Evolutionary conservation across 2,888 invertebrate species (phyloP).

Genomic region (Conistra vaccinii): DNA sequence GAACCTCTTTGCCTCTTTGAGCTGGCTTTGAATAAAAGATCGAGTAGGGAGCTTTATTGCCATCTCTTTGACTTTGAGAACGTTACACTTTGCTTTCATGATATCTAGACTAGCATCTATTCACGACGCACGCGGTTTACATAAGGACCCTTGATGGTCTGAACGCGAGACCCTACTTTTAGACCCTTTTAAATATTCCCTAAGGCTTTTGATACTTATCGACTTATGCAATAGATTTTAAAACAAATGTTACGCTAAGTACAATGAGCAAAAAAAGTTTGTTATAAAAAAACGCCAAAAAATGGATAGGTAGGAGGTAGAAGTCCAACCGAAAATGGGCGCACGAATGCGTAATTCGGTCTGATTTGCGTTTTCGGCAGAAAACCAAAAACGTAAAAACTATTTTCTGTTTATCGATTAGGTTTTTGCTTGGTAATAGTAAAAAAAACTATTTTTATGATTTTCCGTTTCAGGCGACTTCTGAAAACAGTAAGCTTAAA

Average conservation of each 20-base stretch:
- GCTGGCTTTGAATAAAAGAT: constrained; percentile 34
- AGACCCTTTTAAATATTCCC: constrained; percentile 1
- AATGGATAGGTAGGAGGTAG: no score
- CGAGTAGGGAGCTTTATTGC: constrained; percentile 31
- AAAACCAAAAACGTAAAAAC: no score
- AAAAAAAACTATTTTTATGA: background rate
- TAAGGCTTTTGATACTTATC: constrained; percentile 1
- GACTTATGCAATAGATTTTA: background rate
- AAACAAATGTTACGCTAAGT: no score
- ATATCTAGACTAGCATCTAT: constrained; percentile 22
- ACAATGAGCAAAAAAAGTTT: no score
- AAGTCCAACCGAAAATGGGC: no score
- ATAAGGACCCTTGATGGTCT: constrained; percentile 6
- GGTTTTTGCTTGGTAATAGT: no score
- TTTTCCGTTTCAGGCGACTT: constrained; percentile 76
- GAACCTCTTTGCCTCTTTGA: background rate
- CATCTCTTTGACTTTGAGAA: constrained; percentile 27
- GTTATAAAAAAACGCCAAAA: no score
- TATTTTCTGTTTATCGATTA: no score
- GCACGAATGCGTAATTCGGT: no score
- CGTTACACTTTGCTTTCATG: constrained; percentile 38
- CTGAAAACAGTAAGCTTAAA: constrained; percentile 91
- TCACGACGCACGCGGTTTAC: constrained; percentile 26
- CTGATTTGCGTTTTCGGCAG: no score
- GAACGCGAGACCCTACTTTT: constrained; percentile 25